These are phyloP conservation scores for Helostoma temminkii DNA, from an alignment of 2,797 vertebrate species.

Conservation along the genomic window DNA sequence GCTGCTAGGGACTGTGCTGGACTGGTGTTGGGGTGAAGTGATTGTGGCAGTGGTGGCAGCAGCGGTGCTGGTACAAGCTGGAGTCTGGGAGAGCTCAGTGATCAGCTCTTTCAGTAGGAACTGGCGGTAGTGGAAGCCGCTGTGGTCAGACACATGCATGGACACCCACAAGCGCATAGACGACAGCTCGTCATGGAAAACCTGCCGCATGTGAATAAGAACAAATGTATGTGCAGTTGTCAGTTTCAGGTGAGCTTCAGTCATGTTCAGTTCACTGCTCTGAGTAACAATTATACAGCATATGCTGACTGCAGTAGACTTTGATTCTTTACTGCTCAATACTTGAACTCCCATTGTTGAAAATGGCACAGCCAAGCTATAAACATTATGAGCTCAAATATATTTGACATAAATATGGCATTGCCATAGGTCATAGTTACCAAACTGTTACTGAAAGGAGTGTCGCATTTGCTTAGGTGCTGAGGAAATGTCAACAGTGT, in stretches of 20 bases:
- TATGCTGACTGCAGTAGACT: neutral
- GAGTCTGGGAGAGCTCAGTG: constrained; percentile 66
- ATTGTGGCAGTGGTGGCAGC: constrained; percentile 14
- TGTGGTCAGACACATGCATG: constrained; percentile 97
- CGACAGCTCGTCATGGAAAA: constrained; percentile 93
- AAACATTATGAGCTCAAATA: neutral
- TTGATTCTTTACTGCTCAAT: neutral
- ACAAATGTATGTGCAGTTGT: neutral
- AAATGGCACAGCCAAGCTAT: neutral
- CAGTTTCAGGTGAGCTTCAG: neutral
- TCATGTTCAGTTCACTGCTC: neutral
- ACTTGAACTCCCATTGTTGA: neutral
- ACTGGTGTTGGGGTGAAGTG: constrained; percentile 51
- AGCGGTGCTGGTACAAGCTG: constrained; percentile 58
- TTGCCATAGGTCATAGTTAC: no score
- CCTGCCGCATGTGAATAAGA: constrained; percentile 74
- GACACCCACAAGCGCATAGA: constrained; percentile 95
- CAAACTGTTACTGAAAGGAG: no score
- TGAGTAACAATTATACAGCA: neutral
- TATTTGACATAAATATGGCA: no score
- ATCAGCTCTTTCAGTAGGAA: constrained; percentile 93
- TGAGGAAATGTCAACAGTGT: no score
- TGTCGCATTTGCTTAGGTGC: no score
- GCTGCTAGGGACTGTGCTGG: constrained; percentile 54
- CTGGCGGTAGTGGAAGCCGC: constrained; percentile 98